Percentiles rank a stretch among this genome's conserved stretches.
These are phyloP conservation scores for Shargacucullia verbasci DNA, from an alignment of 2,888 invertebrate genomes.

Conservation along the genomic window DNA sequence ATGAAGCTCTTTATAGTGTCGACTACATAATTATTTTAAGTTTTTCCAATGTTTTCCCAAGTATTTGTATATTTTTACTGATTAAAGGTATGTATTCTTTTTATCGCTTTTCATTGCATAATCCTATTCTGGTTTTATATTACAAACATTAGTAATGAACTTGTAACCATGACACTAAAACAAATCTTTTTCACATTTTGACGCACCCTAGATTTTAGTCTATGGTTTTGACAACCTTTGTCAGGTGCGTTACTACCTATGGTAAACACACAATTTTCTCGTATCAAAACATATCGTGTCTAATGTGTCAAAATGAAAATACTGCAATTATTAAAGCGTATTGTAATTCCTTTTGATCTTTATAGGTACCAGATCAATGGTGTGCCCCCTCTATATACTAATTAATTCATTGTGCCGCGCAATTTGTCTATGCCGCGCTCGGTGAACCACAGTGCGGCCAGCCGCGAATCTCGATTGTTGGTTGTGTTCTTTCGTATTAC, in stretches of 20 bases:
- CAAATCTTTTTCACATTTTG: conserved; percentile 51
- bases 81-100: too few species aligned
- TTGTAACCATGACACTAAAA: conserved; percentile 49
- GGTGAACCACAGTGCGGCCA: too few species aligned
- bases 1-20: conserved; percentile 65
- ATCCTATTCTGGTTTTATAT: background rate
- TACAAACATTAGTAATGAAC: background rate
- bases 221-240: conserved; percentile 70
- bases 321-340: too few species aligned
- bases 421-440: too few species aligned
- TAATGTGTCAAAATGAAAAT: too few species aligned
- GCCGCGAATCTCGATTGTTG: too few species aligned
- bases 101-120: background rate
- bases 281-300: background rate
- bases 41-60: background rate
- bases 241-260: conserved; percentile 52
- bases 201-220: conserved; percentile 50
- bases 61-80: background rate
- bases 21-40: conserved; percentile 5
- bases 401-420: too few species aligned
- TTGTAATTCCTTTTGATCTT: too few species aligned
- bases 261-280: conserved; percentile 17
- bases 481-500: too few species aligned
- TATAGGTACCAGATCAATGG: too few species aligned
- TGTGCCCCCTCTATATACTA: too few species aligned